These are phyloP conservation scores for Cettia cetti DNA, from an alignment of 2,113 vertebrate species.

Conservation along the genomic window DNA sequence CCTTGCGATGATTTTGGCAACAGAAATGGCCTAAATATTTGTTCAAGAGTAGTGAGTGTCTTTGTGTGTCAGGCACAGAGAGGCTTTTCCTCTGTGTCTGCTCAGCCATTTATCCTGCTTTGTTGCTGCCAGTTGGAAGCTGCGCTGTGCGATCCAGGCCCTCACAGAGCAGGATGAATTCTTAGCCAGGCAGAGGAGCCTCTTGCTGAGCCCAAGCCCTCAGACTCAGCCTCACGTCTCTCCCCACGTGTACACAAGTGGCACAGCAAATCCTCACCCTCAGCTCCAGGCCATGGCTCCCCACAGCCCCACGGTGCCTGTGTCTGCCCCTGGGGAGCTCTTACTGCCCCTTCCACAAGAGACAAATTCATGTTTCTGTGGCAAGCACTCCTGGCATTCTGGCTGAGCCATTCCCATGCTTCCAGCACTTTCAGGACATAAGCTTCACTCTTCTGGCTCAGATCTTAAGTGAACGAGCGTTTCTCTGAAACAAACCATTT, in stretches of 20 bases:
- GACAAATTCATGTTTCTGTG: background rate
- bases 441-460: background rate
- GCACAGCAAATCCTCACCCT: background rate
- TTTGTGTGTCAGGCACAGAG: conserved; percentile 43
- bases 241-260: fast-evolving
- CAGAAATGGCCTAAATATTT: conserved; percentile 13
- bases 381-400: background rate
- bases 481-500: background rate
- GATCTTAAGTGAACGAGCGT: background rate
- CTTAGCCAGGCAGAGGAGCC: background rate
- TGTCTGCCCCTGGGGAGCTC: background rate
- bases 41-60: background rate
- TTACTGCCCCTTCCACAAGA: fast-evolving
- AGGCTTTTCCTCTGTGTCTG: conserved; percentile 27
- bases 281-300: fast-evolving
- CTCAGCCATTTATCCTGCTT: conserved; percentile 3
- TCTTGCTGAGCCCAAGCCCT: background rate
- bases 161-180: background rate
- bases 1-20: conserved; percentile 32
- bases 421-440: background rate
- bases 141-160: background rate
- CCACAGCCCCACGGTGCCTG: fast-evolving
- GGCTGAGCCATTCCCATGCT: background rate
- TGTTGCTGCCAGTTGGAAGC: conserved; percentile 53
- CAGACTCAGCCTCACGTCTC: background rate